Evolutionary conservation across 2,113 vertebrate genomes (phyloP), one percentile per base, ranked within the genome.

Genomic region (Symphodus melops): DNA sequence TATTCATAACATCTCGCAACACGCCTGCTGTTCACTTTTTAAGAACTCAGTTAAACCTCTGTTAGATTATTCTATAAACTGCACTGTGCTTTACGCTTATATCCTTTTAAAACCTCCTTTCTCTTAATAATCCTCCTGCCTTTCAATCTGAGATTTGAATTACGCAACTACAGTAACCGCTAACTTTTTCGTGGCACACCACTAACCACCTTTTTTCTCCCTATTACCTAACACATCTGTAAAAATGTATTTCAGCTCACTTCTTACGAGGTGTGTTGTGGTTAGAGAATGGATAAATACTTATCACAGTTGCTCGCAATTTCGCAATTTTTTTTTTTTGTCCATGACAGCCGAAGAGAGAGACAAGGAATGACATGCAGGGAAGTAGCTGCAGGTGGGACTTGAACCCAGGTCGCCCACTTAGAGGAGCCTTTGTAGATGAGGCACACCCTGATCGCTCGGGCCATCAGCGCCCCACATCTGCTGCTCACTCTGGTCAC

Each of bases 1-100:
- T 87, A 72, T 79, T 82, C 70, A 63, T 74, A 42, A 85, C 77
- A 57, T 65, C 63, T 64, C 63, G 54, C 36, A 84, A 67, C 53
- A 64, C 17, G 58, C 28, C 69, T 42, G 16, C 1, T 79, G 75
- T 84, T 82, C 84, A 74, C 78, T 74, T 77, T 80, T 48, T 77
- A 69, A 71, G 11, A 21, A 62, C 69, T 65, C 66, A 75, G 56
- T 83, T 60, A 83, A 81, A 65, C 37, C 36, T 72, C 23, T 4
- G 3, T 71, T 55, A 62, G 62, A 28, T 12, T 21, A 36, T 21
- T 63, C 78, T 75, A 65, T 55, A 79, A 82, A 21, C 69, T 52
- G 55, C 51, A 54, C 42, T 46, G 39, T 6, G 11, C 9, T 41
- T 41, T 41, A 58, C 37, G 46, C 17, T 60, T 39, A 69, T 11